A percentile compares a stretch with the other conserved stretches of the same genome.
Conservation (phyloP, 2,113 vertebrate species). For the Menura novaehollandiae region DNA sequence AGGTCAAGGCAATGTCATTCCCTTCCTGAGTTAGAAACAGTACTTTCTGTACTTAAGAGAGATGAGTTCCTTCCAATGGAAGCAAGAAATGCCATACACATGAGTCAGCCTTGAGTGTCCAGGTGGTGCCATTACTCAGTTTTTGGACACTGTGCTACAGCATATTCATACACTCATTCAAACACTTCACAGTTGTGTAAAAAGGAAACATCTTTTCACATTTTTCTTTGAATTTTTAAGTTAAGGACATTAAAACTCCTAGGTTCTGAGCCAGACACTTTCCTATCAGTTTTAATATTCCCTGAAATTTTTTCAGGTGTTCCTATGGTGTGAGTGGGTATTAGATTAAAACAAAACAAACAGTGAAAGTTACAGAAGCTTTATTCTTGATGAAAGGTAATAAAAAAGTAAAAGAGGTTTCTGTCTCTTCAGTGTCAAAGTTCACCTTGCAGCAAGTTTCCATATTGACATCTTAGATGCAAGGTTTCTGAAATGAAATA, state of each 20-base stretch:
- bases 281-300: not conserved
- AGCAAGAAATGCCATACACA: slow-evolving; percentile 63
- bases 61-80: slow-evolving; percentile 63
- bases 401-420: not conserved
- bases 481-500: not conserved
- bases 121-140: slow-evolving; percentile 74
- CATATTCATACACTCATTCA: slow-evolving; percentile 43
- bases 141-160: slow-evolving; percentile 57
- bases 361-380: not conserved
- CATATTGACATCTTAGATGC: not conserved
- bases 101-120: slow-evolving; percentile 71
- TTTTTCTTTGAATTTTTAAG: slow-evolving; percentile 1
- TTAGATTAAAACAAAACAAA: not conserved
- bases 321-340: not conserved
- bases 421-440: not conserved
- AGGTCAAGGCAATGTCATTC: slow-evolving; percentile 75
- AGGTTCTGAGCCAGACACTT: not conserved
- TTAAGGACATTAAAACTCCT: not conserved
- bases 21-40: slow-evolving; percentile 67
- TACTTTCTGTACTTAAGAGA: slow-evolving; percentile 71
- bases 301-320: not conserved
- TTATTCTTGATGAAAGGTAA: not conserved
- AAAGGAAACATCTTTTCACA: slow-evolving; percentile 23
- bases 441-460: not conserved
- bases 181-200: not conserved